These are phyloP conservation scores for Mactromeris polynyma DNA, from an alignment of 2,888 invertebrate genomes.

Conservation along the genomic window DNA sequence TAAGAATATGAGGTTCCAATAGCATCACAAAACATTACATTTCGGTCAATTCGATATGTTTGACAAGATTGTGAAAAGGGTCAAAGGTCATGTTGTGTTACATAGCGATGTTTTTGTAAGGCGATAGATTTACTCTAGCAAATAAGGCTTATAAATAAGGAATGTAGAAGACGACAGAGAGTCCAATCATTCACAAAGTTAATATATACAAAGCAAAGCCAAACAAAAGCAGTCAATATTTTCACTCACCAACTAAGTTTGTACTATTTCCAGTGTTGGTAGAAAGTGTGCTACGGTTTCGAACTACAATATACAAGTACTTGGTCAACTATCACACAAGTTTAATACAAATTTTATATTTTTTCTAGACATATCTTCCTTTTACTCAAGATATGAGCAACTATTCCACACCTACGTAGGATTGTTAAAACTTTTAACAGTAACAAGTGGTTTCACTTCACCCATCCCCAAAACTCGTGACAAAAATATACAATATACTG, in stretches of 20 bases:
- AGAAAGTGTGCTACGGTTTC: constrained; percentile 22
- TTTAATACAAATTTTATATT: neutral
- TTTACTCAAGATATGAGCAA: no score
- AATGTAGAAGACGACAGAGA: neutral
- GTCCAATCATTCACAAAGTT: neutral
- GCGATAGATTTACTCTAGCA: neutral
- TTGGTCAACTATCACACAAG: neutral
- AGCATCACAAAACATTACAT: neutral
- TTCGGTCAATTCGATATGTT: neutral
- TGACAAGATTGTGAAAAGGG: neutral
- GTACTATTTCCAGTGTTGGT: constrained; percentile 30
- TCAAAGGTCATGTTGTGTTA: neutral
- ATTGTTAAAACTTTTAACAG: no score
- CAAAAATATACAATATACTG: no score
- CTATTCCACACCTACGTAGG: no score
- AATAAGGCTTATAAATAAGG: neutral
- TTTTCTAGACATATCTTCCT: no score
- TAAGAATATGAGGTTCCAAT: neutral
- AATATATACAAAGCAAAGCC: constrained; percentile 4
- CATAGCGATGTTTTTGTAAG: neutral
- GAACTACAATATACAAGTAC: constrained; percentile 33
- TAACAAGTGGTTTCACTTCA: no score
- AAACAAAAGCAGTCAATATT: neutral
- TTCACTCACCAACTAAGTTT: constrained; percentile 29
- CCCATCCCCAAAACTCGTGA: no score